Evolutionary conservation across 2,888 invertebrate genomes (phyloP).

Genomic region (Azorinus chamasolen): DNA sequence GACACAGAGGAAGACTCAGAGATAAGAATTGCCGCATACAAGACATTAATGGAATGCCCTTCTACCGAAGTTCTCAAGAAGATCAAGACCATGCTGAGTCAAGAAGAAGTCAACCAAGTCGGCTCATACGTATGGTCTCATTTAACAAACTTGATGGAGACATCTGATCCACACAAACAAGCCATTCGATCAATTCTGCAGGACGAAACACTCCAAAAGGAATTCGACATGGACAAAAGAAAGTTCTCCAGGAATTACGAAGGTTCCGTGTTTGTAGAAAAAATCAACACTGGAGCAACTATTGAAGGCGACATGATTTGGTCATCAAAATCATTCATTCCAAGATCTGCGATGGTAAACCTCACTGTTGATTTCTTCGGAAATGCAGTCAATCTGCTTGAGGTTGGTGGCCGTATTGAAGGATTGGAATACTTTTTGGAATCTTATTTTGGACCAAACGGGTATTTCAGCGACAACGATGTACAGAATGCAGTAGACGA

Average conservation of each 20-base stretch:
- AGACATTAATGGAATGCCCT: conserved; percentile 96
- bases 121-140: conserved; percentile 98
- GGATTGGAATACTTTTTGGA: conserved; percentile 95
- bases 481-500: conserved; percentile 53
- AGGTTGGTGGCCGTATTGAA: conserved; percentile 94
- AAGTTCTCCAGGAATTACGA: conserved; percentile 97
- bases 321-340: conserved; percentile 84
- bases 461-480: conserved; percentile 87
- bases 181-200: conserved; percentile 95
- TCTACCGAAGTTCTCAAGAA: conserved; percentile 91
- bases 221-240: conserved; percentile 94
- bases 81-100: conserved; percentile 88
- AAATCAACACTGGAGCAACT: conserved; percentile 89
- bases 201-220: conserved; percentile 92
- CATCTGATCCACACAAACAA: conserved; percentile 93
- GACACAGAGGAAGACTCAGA: conserved; percentile 93
- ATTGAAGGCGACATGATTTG: conserved; percentile 85
- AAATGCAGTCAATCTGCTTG: conserved; percentile 94
- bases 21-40: conserved; percentile 94
- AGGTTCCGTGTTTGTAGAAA: conserved; percentile 92
- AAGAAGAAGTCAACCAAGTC: conserved; percentile 90
- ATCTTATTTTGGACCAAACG: conserved; percentile 91
- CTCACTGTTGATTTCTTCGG: conserved; percentile 88
- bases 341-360: conserved; percentile 84
- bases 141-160: conserved; percentile 94